Percentiles rank a stretch among this genome's conserved stretches.
phyloP scores from a whole-genome alignment of 2,113 vertebrate species.

The Gallinago media region DNA sequence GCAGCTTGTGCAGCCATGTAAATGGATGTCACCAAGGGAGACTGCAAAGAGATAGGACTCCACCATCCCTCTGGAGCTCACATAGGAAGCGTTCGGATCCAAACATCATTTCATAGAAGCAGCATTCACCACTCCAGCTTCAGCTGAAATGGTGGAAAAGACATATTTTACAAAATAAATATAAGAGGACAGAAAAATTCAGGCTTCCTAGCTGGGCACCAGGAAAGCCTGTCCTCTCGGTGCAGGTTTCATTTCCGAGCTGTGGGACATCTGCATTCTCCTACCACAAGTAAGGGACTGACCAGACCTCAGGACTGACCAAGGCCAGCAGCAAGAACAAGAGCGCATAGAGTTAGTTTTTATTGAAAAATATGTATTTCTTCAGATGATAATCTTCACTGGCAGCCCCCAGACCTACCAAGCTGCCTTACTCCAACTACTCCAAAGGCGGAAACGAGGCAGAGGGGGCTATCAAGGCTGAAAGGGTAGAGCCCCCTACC shows the following conservation, averaged over 20 bases:
- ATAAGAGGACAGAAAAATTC: not conserved
- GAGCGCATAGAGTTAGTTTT: not conserved
- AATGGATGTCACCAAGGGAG: slow-evolving; percentile 43
- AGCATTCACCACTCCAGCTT: not conserved
- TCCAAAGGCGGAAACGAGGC: not conserved
- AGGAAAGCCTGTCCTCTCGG: not conserved
- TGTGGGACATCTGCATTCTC: not conserved
- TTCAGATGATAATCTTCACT: not conserved
- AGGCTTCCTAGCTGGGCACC: not conserved
- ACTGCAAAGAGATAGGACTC: slow-evolving; percentile 18
- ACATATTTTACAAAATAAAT: not conserved
- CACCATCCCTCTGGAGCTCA: not conserved
- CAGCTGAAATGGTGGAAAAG: not conserved
- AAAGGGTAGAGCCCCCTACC: not conserved
- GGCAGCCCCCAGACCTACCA: not conserved
- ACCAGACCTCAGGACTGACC: not conserved
- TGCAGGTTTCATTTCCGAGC: not conserved
- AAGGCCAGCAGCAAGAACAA: not conserved
- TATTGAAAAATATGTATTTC: not conserved
- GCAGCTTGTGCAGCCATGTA: slow-evolving; percentile 15
- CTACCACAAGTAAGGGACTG: not conserved
- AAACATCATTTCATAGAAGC: not conserved
- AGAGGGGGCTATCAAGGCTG: not conserved
- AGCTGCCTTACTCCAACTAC: not conserved
- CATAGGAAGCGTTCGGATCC: not conserved